Percentiles rank a stretch among this genome's conserved stretches.
These are phyloP conservation scores for Oxyruncus cristatus DNA, from an alignment of 2,113 vertebrate genomes.

Conservation along the genomic window DNA sequence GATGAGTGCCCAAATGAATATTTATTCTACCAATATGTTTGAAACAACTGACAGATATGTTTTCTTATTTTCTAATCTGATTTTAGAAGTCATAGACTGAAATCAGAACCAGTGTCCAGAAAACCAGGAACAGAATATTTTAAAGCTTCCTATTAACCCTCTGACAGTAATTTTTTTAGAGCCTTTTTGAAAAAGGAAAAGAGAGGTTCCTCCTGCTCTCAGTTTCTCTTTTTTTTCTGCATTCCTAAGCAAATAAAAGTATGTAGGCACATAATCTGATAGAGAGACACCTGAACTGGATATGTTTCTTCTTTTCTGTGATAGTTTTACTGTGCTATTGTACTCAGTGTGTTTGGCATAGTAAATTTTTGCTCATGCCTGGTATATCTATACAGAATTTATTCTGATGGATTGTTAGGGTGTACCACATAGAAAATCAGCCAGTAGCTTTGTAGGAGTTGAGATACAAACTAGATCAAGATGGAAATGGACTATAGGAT, in stretches of 20 bases:
- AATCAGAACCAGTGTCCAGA: neutral
- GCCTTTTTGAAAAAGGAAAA: neutral
- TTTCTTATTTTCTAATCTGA: neutral
- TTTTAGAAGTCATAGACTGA: neutral
- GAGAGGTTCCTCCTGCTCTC: neutral
- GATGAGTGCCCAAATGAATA: neutral
- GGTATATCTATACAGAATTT: neutral
- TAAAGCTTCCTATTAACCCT: neutral
- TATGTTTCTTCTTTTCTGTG: neutral
- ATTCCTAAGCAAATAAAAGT: neutral
- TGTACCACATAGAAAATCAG: neutral
- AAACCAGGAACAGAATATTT: neutral
- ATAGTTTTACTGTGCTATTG: neutral
- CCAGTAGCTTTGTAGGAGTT: neutral
- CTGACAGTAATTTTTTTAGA: neutral
- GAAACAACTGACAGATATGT: neutral
- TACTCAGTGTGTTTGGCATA: neutral
- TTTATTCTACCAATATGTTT: neutral
- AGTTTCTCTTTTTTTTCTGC: neutral
- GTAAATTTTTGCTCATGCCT: neutral
- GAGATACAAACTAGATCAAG: neutral
- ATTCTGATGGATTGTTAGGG: neutral
- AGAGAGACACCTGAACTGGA: neutral
- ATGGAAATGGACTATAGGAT: neutral
- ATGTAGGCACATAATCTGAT: neutral